Conservation (phyloP, 2,888 invertebrate genomes). For the Yponomeuta sedellus region DNA sequence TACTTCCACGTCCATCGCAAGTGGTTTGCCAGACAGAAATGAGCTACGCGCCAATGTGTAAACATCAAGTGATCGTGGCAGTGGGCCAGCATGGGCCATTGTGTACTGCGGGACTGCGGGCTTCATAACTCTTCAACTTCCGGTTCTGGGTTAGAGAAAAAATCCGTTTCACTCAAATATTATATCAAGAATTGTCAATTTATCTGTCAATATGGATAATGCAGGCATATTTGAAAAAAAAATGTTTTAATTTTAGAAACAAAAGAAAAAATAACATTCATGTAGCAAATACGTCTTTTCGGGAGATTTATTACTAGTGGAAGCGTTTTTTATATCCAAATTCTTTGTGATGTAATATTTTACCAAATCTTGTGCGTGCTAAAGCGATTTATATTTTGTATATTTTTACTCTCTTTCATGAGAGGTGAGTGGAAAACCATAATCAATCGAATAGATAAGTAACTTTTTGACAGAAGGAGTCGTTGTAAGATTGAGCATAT, state of each 20-base stretch:
- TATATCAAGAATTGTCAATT: neutral
- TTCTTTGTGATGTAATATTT: slow-evolving; percentile 75
- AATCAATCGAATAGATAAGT: slow-evolving; percentile 44
- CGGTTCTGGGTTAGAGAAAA: neutral
- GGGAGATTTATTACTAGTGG: slow-evolving; percentile 62
- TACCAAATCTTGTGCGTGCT: slow-evolving; percentile 69
- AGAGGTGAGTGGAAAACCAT: slow-evolving; percentile 59
- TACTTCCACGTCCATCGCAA: too few species aligned
- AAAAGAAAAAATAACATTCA: slow-evolving; percentile 62
- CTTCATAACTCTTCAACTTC: neutral
- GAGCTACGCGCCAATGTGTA: too few species aligned
- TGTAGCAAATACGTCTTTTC: slow-evolving; percentile 72
- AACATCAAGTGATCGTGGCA: too few species aligned
- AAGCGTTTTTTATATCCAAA: slow-evolving; percentile 74
- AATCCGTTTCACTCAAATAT: slow-evolving; percentile 1
- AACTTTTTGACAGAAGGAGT: slow-evolving; percentile 60
- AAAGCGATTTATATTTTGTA: slow-evolving; percentile 45
- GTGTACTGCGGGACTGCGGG: too few species aligned
- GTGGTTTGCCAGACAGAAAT: too few species aligned
- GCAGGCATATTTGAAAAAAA: slow-evolving; percentile 43
- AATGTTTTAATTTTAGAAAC: slow-evolving; percentile 67
- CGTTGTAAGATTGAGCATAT: slow-evolving; percentile 59
- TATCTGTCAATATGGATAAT: slow-evolving; percentile 13
- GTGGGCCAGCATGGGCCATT: too few species aligned
- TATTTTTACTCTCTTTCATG: slow-evolving; percentile 59